Evolutionary conservation across 1,140 invertebrate genomes (phyloP), one percentile per base, ranked within the genome.

Genomic region (Riptortus pedestris): DNA sequence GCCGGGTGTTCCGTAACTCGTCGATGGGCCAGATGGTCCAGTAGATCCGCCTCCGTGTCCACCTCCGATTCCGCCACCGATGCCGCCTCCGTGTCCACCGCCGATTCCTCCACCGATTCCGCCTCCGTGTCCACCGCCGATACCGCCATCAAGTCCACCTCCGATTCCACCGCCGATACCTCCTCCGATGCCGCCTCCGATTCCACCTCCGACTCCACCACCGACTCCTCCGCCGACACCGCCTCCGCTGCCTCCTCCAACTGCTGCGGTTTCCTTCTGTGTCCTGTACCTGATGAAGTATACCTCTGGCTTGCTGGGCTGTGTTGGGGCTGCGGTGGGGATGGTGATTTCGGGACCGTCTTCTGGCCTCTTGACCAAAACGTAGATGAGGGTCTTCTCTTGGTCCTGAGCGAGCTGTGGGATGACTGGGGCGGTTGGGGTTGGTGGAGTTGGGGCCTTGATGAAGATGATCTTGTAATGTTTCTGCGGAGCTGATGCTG

Each of bases 401-500:
- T 89, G 86, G 73, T 87, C 86, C 74, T 89, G 87, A 68, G 86
- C 84, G 33, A 87, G 75, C 20, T 74, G 74, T 18, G 85, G 85
- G 62, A 88, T 85, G 57, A 85, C 79, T 52, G 87, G 86, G 3
- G 85, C 85, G 82, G 66, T 71, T 20, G 85, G 81, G 61, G 87
- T 83, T 45, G 87, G 85, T 61, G 86, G 82, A 28, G 87, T 83
- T 65, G 89, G 88, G 47, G 89, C 87, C 79, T 91, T 90, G 75
- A 91, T 91, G 81, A 91, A 91, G 75, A 90, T 87, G 72, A 89
- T 90, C 72, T 90, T 90, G 80, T 91, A 91, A 73, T 91, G 87
- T 69, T 90, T 91, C 73, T 88, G 86, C 45, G 86, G 76, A 64
- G 81, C 81, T 57, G 80, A 80, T 0, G 76, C 74, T 48, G 80